A percentile compares a stretch with the other conserved stretches of the same genome.
Evolutionary conservation across 2,113 vertebrate genomes (phyloP).

Genomic region (Daubentonia madagascariensis): DNA sequence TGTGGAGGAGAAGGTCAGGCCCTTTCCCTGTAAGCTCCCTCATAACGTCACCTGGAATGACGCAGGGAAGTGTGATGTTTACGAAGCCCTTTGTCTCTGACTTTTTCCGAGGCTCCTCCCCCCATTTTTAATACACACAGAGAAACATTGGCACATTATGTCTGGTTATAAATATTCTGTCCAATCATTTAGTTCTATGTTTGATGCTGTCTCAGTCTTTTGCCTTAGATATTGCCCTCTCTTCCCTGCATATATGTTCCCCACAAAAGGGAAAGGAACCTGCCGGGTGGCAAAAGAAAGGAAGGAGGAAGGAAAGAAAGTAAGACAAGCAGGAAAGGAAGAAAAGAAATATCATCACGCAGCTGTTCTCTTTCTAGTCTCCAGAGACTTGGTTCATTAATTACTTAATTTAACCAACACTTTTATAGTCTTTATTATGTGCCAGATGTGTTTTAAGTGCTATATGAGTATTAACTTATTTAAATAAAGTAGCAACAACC

Average conservation of each 20-base stretch:
- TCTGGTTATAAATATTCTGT: neutral
- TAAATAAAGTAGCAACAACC: neutral
- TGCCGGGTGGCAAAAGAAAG: neutral
- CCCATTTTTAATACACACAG: neutral
- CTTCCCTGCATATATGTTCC: neutral
- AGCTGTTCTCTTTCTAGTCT: neutral
- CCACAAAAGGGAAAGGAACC: neutral
- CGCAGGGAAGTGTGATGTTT: neutral
- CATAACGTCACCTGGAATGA: neutral
- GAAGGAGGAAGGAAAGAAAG: neutral
- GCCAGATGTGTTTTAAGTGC: neutral
- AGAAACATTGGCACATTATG: neutral
- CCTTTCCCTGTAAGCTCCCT: neutral
- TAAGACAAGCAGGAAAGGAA: neutral
- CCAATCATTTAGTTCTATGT: neutral
- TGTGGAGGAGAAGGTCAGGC: no score
- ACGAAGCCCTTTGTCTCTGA: neutral
- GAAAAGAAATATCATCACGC: neutral
- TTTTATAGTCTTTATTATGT: neutral
- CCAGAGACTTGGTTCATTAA: neutral
- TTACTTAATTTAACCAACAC: neutral
- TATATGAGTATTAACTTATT: neutral
- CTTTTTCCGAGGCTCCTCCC: neutral
- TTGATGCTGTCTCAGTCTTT: neutral
- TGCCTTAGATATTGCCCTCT: neutral